Evolutionary conservation across 2,888 invertebrate genomes (phyloP).

Genomic region (Tethea ocularis): DNA sequence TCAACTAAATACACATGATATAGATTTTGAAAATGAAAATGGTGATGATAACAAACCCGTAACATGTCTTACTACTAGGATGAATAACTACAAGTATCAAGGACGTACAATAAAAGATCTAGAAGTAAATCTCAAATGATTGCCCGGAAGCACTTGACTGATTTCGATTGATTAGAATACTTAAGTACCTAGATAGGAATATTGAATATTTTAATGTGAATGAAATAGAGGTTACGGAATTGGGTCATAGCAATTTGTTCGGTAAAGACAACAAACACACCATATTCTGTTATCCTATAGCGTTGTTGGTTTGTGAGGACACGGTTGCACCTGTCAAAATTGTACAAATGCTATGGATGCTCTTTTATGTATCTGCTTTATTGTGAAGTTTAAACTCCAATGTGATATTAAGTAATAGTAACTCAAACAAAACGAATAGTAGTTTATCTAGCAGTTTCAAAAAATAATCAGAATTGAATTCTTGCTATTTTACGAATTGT

Average conservation of each 20-base stretch:
- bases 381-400: too few relatives aligned
- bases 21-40: background rate
- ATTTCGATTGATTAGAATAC: background rate
- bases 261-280: slow-evolving; percentile 62
- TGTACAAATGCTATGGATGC: slow-evolving; percentile 20
- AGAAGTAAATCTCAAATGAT: slow-evolving; percentile 1
- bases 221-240: background rate
- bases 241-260: slow-evolving; percentile 13
- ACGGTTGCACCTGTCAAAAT: slow-evolving; percentile 71
- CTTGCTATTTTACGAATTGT: too few relatives aligned
- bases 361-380: background rate
- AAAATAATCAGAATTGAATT: too few relatives aligned
- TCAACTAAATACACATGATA: background rate
- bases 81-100: background rate
- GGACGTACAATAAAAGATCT: background rate
- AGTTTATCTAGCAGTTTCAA: too few relatives aligned
- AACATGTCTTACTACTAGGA: background rate
- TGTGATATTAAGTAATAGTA: too few relatives aligned
- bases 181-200: background rate
- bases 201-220: background rate
- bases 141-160: background rate
- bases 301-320: slow-evolving; percentile 59
- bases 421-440: too few relatives aligned
- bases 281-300: slow-evolving; percentile 63
- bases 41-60: background rate